phyloP scores from a whole-genome alignment of 1,140 invertebrate genomes.

The Sesamia nonagrioides region DNA sequence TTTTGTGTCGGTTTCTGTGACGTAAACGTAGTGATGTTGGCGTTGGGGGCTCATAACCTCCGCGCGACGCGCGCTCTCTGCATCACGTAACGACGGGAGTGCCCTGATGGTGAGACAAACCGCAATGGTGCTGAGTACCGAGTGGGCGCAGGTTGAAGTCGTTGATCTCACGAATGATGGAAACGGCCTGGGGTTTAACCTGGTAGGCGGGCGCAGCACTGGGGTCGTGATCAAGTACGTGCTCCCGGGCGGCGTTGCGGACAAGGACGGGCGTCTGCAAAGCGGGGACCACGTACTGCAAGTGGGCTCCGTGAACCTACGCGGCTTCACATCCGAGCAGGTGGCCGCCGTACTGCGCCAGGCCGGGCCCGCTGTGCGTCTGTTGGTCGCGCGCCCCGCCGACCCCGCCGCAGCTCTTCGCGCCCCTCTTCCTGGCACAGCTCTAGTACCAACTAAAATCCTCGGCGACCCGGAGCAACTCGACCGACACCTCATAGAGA shows the following conservation, averaged over 20 bases:
- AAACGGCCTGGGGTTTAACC: slow-evolving; percentile 94
- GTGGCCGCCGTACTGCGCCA: slow-evolving; percentile 97
- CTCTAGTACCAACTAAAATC: slow-evolving; percentile 93
- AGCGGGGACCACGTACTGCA: slow-evolving; percentile 98
- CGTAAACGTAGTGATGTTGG: slow-evolving; percentile 62
- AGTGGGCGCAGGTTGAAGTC: slow-evolving; percentile 97
- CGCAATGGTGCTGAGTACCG: slow-evolving; percentile 93
- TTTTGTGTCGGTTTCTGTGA: slow-evolving; percentile 56
- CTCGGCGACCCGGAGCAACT: slow-evolving; percentile 94
- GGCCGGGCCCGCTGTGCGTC: slow-evolving; percentile 94
- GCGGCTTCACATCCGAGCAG: slow-evolving; percentile 97
- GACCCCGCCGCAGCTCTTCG: slow-evolving; percentile 91
- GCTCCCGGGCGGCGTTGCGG: slow-evolving; percentile 96
- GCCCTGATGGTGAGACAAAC: slow-evolving; percentile 80
- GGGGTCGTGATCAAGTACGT: slow-evolving; percentile 99
- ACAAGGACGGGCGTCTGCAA: slow-evolving; percentile 95
- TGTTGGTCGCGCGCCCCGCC: slow-evolving; percentile 96
- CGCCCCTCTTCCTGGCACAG: slow-evolving; percentile 89
- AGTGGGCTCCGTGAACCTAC: slow-evolving; percentile 96
- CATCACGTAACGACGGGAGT: slow-evolving; percentile 81
- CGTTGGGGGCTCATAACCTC: slow-evolving; percentile 77
- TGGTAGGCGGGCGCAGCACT: slow-evolving; percentile 97
- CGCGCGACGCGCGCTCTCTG: slow-evolving; percentile 58
- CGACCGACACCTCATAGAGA: slow-evolving; percentile 92
- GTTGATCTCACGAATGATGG: slow-evolving; percentile 96